A percentile compares a stretch with the other conserved stretches of the same genome.
Evolutionary conservation across 2,888 invertebrate species (phyloP).

Genomic region (Luperina nickerlii): DNA sequence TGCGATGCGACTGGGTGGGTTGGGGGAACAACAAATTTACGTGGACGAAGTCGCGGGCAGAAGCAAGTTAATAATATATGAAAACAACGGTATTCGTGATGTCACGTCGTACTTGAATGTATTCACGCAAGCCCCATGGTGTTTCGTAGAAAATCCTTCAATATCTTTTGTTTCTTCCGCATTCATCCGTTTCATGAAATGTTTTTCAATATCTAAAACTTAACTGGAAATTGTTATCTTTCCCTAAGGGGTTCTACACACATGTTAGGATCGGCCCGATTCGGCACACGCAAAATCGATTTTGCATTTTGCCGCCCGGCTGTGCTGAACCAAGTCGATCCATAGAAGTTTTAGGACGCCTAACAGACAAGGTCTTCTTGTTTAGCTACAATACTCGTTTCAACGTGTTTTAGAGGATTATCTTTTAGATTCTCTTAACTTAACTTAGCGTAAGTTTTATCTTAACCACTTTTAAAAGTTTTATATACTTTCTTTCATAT

Average conservation of each 20-base stretch:
- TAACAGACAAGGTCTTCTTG: neutral
- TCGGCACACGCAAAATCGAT: neutral
- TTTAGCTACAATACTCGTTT: neutral
- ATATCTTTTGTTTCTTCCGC: neutral
- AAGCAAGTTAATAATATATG: neutral
- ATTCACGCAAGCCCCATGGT: conserved; percentile 9
- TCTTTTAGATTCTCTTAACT: neutral
- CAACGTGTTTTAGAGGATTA: neutral
- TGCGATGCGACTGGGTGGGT: neutral
- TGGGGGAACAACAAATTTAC: too few species aligned
- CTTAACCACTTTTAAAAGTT: neutral
- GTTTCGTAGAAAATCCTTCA: neutral
- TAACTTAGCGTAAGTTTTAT: neutral
- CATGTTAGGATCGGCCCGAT: neutral
- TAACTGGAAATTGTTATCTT: neutral
- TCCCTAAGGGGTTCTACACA: neutral
- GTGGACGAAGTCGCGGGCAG: too few species aligned
- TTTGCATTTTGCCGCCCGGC: neutral
- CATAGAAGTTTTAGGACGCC: neutral
- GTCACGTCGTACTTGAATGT: conserved; percentile 14
- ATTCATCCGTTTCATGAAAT: neutral
- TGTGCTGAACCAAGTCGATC: neutral
- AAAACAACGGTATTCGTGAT: conserved; percentile 1
- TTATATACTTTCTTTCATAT: neutral
- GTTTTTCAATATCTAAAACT: neutral